phyloP scores from a whole-genome alignment of 2,113 vertebrate species.

The Bufo bufo region DNA sequence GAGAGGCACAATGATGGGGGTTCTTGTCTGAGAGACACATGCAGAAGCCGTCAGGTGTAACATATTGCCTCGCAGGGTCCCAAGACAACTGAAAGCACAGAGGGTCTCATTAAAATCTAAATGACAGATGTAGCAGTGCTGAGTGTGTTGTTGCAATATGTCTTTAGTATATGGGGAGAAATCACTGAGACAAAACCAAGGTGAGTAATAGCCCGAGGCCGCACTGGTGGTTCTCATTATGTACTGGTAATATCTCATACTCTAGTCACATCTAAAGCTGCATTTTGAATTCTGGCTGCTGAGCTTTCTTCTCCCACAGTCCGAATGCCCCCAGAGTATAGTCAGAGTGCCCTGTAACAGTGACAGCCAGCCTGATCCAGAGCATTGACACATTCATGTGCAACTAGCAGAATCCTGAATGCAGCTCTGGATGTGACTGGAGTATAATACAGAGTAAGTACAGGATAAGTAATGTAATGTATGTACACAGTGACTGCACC shows the following conservation, averaged over 20 bases:
- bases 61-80: neutral
- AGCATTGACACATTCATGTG: too few relatives aligned
- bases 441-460: too few relatives aligned
- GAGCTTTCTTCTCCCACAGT: neutral
- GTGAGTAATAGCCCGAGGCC: too few relatives aligned
- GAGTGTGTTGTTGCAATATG: neutral
- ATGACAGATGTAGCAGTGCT: neutral
- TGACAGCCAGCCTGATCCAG: too few relatives aligned
- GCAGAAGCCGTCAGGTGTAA: neutral
- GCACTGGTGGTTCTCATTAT: too few relatives aligned
- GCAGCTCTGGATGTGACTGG: too few relatives aligned
- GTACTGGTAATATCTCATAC: neutral
- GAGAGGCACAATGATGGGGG: constrained; percentile 62
- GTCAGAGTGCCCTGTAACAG: too few relatives aligned
- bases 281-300: neutral
- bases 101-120: neutral
- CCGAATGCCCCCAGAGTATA: neutral
- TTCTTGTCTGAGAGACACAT: neutral
- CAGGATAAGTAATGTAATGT: too few relatives aligned
- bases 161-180: neutral
- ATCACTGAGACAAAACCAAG: neutral
- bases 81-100: neutral
- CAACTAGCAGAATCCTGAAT: neutral
- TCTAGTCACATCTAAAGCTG: constrained; percentile 1
- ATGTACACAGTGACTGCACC: too few relatives aligned